These are phyloP conservation scores for Polypterus senegalus DNA, from an alignment of 2,113 vertebrate genomes.

Conservation along the genomic window DNA sequence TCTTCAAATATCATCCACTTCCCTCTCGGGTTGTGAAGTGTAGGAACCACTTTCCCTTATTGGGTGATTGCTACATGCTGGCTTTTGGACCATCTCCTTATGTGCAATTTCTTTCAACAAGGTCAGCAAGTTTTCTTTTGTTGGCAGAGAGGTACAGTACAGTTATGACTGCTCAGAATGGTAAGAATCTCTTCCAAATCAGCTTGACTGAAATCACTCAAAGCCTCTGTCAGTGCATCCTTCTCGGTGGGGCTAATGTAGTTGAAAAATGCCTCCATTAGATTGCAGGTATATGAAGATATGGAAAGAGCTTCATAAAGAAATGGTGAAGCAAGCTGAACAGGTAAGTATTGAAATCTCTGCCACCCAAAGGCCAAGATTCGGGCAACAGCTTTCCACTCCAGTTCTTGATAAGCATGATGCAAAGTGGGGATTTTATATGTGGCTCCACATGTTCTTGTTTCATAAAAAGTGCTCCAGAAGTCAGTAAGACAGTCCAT, in stretches of 20 bases:
- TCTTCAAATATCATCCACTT: no score
- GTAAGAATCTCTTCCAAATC: no score
- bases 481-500: constrained; percentile 17
- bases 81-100: constrained; percentile 15
- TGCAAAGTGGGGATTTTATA: no score
- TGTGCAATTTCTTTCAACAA: constrained; percentile 10
- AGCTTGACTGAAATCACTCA: constrained; percentile 6
- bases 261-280: constrained; percentile 15
- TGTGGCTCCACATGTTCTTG: neutral
- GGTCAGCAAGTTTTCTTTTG: constrained; percentile 8
- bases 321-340: no score
- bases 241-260: constrained; percentile 17
- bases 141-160: constrained; percentile 8
- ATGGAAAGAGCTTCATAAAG: neutral
- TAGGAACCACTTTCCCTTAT: no score
- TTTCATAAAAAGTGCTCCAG: constrained; percentile 13
- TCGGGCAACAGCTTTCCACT: no score
- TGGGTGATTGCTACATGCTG: neutral
- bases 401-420: no score
- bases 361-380: no score
- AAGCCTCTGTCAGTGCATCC: constrained; percentile 15
- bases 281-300: neutral
- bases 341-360: no score
- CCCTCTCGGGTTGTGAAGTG: no score
- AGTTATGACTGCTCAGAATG: neutral